Evolutionary conservation across 2,113 vertebrate genomes (phyloP), one percentile per base, ranked within the genome.

Genomic region (Gracilinanus agilis): DNA sequence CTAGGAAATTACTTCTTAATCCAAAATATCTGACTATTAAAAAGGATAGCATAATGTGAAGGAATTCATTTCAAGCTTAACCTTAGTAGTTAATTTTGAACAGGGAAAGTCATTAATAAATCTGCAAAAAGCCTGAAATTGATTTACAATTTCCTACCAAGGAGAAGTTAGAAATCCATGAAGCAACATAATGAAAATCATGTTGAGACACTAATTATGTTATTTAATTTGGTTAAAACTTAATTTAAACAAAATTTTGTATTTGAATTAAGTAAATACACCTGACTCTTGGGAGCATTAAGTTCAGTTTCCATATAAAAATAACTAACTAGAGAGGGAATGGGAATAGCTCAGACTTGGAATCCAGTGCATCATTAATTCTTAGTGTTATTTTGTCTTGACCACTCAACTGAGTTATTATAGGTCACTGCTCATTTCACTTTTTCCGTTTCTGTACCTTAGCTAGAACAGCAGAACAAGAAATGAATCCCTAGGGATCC

Each of bases 121-220:
- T 89, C 44, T 49, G 23, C 44, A 89, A 89, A 89, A 89, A 89
- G 24, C 44, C 88, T 89, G 88, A 89, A 89, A 89, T 89, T 89
- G 49, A 89, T 89, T 89, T 89, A 53, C 44, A 89, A 89, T 44
- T 89, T 89, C 44, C 44, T 89, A 89, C 44, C 23, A 89, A 89
- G 10, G 44, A 89, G 44, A 89, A 89, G 24, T 25, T 89, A 89
- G 44, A 89, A 49, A 89, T 8, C 24, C 88, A 49, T 27, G 16
- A 34, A 49, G 44, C 24, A 53, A 53, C 44, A 49, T 89, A 89
- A 89, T 49, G 88, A 89, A 89, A 49, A 89, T 89, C 88, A 49
- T 89, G 88, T 89, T 49, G 88, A 89, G 24, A 89, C 9, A 44
- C 4, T 89, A 89, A 89, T 89, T 89, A 89, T 49, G 44, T 23